Percentiles rank a stretch among this genome's conserved stretches.
Conservation (phyloP, 2,113 vertebrate species). For the Hirundichthys speculiger region DNA sequence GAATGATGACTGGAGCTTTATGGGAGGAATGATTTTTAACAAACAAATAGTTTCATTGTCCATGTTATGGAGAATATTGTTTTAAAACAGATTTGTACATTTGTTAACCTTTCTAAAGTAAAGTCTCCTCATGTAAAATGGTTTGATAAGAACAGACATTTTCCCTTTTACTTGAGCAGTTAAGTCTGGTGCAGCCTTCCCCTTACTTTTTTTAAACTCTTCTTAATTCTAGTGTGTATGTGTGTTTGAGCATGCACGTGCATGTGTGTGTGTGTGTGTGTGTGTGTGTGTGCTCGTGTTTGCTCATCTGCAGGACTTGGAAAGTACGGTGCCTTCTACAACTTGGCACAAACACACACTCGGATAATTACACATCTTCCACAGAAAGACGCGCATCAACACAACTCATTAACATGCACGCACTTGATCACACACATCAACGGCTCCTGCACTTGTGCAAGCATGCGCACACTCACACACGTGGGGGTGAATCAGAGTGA, state of each 20-base stretch:
- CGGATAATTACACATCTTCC: conserved; percentile 71
- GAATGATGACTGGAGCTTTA: no score
- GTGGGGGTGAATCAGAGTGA: conserved; percentile 47
- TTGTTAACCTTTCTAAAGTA: no score
- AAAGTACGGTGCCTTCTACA: conserved; percentile 79
- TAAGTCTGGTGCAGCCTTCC: neutral
- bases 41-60: no score
- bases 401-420: conserved; percentile 33
- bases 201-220: conserved; percentile 4
- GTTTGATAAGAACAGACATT: conserved; percentile 22
- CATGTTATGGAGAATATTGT: no score
- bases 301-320: conserved; percentile 16
- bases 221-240: neutral
- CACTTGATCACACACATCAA: conserved; percentile 13
- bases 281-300: no score
- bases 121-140: no score
- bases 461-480: conserved; percentile 6
- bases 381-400: conserved; percentile 11
- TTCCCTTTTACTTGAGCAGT: conserved; percentile 21
- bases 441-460: neutral
- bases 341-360: conserved; percentile 69
- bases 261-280: no score
- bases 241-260: no score
- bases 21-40: no score
- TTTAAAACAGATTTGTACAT: no score